Evolutionary conservation across 1,140 invertebrate species (phyloP), one percentile per base, ranked within the genome.

Genomic region (Microplitis mediator): DNA sequence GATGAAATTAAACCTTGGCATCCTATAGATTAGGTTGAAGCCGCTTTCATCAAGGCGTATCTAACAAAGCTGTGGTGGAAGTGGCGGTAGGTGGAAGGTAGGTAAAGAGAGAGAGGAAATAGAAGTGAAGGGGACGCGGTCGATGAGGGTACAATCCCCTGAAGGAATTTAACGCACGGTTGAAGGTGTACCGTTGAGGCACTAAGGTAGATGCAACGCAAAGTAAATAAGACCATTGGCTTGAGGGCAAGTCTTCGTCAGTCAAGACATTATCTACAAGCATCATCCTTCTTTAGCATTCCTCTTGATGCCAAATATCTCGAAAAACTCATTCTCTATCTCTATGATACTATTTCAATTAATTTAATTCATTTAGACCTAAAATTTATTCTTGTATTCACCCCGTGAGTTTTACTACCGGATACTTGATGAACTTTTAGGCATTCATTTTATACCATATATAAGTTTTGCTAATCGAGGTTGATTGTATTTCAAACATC

Each of bases 141-240:
- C 71, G 75, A 67, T 69, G 72, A 72, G 78, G 76, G 63, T 36
- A 78, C 79, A 84, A 84, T 82, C 76, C 81, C 81, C 81, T 71
- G 72, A 79, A 84, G 82, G 82, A 85, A 85, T 85, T 85, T 85
- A 82, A 85, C 81, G 82, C 81, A 83, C 83, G 81, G 81, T 81
- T 81, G 79, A 81, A 82, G 80, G 76, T 81, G 75, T 80, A 74
- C 74, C 75, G 50, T 75, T 73, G 76, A 73, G 65, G 71, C 66
- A 72, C 32, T 65, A 68, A 63, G 60, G 62, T 67, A 69, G 65
- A 71, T 73, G 39, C 69, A 51, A 72, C 70, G 72, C 60, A 80
- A 80, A 79, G 79, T 80, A 80, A 81, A 82, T 81, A 81, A 80
- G 76, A 74, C 76, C 79, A 79, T 71, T 72, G 72, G 67, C 65